A percentile compares a stretch with the other conserved stretches of the same genome.
Conservation (phyloP, 2,113 vertebrate species). For the Marmota flaviventris region DNA sequence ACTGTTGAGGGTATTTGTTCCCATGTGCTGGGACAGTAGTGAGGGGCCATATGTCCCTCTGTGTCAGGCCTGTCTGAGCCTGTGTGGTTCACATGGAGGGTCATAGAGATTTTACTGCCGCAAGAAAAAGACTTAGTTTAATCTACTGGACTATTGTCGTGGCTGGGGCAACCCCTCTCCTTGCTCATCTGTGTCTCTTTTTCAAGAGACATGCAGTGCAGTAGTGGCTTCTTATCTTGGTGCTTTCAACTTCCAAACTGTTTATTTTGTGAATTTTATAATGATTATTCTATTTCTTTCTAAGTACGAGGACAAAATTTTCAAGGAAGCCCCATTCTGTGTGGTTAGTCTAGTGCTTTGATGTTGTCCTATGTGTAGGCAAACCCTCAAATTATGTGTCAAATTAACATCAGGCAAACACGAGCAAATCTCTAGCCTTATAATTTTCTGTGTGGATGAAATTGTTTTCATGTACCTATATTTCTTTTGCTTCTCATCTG, state of each 20-base stretch:
- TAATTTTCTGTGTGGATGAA: conserved; percentile 56
- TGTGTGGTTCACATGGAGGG: neutral
- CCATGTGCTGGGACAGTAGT: neutral
- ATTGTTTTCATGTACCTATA: conserved; percentile 18
- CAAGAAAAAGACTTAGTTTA: neutral
- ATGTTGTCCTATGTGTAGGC: neutral
- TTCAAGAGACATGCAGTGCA: neutral
- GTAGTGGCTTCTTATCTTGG: neutral
- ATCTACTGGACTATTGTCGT: neutral
- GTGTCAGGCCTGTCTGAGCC: neutral
- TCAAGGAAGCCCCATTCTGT: neutral
- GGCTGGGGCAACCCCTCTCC: neutral
- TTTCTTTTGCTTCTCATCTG: conserved; percentile 49
- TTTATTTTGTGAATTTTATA: conserved; percentile 22
- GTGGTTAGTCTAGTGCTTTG: neutral
- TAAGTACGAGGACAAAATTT: neutral
- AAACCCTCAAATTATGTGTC: conserved; percentile 11
- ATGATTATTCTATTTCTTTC: neutral
- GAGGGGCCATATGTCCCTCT: neutral
- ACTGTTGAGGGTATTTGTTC: neutral
- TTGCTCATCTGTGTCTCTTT: neutral
- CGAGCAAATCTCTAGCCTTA: neutral
- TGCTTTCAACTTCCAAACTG: neutral
- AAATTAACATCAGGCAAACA: conserved; percentile 35
- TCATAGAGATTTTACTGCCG: neutral